Base-by-base conservation (phyloP, 2,113 vertebrate species). In the Rhynchopsitta pachyrhyncha region DNA sequence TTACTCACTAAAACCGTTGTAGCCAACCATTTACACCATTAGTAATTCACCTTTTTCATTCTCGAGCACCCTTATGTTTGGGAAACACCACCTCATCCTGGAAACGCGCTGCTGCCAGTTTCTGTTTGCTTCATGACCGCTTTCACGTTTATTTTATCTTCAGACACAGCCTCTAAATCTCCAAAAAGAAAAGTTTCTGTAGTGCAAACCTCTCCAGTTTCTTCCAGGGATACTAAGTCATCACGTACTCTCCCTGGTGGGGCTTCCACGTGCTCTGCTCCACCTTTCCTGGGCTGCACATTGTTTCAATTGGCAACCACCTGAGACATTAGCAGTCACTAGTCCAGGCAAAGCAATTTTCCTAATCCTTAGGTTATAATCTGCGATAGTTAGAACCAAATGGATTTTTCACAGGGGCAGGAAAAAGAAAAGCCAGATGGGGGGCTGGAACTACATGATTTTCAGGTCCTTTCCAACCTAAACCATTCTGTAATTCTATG, bases 61-160 rank as follows among this genome's bases (percentile, higher is more conserved):
- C 60, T 16, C 3, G 4, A 78, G 60, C 66, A 47, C 47, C 35
- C 60, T 64, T 78, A 18, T 1, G 1, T 55, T 39, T 44, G 41
- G 39, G 53, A 66, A 57, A 49, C 3, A 2, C 16, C 25, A 67
- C 18, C 52, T 73, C 59, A 35, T 33, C 59, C 59, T 46, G 35
- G 70, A 77, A 78, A 82, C 0, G 0, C 10, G 22, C 31, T 55
- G 29, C 50, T 20, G 44, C 41, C 1, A 0, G 2, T 10, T 49
- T 71, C 57, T 12, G 0, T 33, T 82, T 50, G 15, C 37, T 59
- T 79, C 49, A 10, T 17, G 37, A 88, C 49, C 10, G 74, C 55
- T 64, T 74, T 18, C 77, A 42, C 18, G 3, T 22, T 47, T 44
- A 11, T 24, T 92, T 81, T 59, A 18, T 7, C 33, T 88, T 35